Conservation (phyloP, 2,113 vertebrate species). For the human (Homo sapiens) region DNA sequence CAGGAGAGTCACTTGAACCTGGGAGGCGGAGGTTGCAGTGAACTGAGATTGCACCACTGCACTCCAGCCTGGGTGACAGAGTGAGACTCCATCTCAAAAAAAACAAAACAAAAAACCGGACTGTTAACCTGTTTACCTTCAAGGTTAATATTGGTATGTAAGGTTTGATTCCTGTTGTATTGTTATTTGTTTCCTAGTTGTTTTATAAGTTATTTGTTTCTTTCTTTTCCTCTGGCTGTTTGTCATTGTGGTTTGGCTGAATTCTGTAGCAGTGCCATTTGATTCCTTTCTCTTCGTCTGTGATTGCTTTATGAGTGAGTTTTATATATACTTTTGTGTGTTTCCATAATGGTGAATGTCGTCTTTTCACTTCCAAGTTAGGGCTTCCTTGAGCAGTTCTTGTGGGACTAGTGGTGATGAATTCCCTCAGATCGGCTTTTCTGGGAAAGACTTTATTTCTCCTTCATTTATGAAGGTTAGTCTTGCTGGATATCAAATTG, state of each 20-base stretch:
- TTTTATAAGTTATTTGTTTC: neutral
- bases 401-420: neutral
- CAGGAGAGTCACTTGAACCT: no score
- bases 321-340: neutral
- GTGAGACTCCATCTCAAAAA: no score
- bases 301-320: neutral
- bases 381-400: neutral
- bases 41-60: no score
- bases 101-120: no score
- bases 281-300: neutral
- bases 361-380: neutral
- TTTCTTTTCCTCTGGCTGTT: neutral
- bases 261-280: neutral
- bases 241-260: neutral
- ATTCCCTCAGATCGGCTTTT: neutral
- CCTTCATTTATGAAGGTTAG: neutral
- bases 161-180: neutral
- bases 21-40: no score
- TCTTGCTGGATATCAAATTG: neutral
- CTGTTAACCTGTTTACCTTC: neutral
- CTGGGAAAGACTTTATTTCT: neutral
- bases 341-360: neutral
- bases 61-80: no score
- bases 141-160: neutral
- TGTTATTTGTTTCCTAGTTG: neutral